These are phyloP conservation scores for Pectinophora gossypiella DNA, from an alignment of 1,140 invertebrate species.

Conservation along the genomic window DNA sequence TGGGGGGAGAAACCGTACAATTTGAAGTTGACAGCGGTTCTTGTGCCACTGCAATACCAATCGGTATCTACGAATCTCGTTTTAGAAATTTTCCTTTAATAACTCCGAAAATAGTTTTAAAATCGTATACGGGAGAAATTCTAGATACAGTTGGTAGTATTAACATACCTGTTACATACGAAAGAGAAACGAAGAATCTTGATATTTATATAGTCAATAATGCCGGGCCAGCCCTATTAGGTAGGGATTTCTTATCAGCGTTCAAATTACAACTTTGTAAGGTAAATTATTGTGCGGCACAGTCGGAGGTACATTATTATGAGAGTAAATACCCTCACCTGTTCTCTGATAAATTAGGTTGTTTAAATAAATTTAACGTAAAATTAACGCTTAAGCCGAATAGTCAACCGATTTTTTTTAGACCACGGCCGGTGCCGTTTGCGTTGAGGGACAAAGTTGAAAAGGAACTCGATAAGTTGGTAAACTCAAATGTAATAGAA, in stretches of 20 bases:
- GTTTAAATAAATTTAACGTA: conserved; percentile 4
- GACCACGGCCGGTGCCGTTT: conserved; percentile 1
- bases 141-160: background rate
- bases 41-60: background rate
- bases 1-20: background rate
- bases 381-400: background rate
- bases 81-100: background rate
- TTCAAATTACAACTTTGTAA: conserved; percentile 1
- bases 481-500: background rate
- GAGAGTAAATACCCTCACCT: background rate
- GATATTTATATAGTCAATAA: background rate
- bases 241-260: background rate
- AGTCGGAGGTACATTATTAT: background rate
- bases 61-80: background rate
- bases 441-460: conserved; percentile 3
- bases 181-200: background rate
- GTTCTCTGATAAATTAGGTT: conserved; percentile 3
- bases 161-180: background rate
- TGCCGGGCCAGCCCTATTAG: background rate
- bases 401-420: conserved; percentile 6
- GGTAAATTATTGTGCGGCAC: background rate
- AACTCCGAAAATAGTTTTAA: background rate
- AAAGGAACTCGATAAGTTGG: conserved; percentile 4
- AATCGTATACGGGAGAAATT: background rate
- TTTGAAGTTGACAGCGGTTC: conserved; percentile 3